These are phyloP conservation scores for Origma solitaria DNA, from an alignment of 2,113 vertebrate species.

Conservation along the genomic window DNA sequence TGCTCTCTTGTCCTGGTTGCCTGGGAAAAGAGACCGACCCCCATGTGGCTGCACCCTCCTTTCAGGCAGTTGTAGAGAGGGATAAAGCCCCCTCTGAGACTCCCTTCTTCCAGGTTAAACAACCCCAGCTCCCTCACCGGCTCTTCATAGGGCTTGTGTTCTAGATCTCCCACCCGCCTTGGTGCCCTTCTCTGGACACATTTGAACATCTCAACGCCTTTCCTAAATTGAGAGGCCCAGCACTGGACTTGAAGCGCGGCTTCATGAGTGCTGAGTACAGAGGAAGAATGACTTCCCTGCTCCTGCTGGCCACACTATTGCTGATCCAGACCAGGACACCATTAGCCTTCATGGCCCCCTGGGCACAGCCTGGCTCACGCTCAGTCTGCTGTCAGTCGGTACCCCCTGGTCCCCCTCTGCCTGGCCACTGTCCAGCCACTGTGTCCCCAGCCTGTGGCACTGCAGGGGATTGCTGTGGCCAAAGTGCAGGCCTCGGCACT, in stretches of 20 bases:
- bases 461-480: background rate
- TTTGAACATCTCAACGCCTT: background rate
- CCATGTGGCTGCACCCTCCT: background rate
- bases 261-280: background rate
- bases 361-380: background rate
- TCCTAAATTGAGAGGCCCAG: background rate
- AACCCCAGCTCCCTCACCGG: background rate
- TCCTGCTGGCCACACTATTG: background rate
- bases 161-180: background rate
- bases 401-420: background rate
- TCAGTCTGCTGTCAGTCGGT: background rate
- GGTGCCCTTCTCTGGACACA: accelerated
- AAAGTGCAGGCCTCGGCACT: background rate
- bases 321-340: background rate
- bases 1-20: background rate
- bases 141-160: background rate
- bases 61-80: too few species aligned
- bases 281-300: background rate
- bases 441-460: background rate
- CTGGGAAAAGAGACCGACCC: background rate
- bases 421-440: background rate
- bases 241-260: accelerated
- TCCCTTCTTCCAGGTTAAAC: background rate
- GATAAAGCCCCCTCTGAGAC: background rate
- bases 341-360: background rate